Conservation (phyloP, 2,797 vertebrate species). For the Podargus strigoides region DNA sequence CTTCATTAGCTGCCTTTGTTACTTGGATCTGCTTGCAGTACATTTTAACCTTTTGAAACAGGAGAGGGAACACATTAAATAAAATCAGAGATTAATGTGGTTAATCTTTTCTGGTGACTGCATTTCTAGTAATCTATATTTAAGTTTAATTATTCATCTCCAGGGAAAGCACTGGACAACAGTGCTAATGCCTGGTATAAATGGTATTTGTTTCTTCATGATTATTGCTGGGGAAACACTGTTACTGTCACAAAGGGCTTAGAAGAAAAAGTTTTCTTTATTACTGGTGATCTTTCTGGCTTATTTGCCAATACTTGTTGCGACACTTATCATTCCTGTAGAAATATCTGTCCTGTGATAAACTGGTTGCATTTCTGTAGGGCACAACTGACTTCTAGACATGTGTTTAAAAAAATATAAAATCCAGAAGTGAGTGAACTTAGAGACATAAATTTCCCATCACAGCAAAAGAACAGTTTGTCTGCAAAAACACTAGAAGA, state of each 20-base stretch:
- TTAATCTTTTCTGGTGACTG: constrained; percentile 70
- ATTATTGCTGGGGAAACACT: neutral
- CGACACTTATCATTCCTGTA: neutral
- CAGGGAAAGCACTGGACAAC: neutral
- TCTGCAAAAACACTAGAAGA: neutral
- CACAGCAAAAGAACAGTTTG: neutral
- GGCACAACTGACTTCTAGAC: neutral
- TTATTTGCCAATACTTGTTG: neutral
- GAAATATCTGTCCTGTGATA: neutral
- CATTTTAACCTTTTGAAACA: neutral
- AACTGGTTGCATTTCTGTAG: neutral
- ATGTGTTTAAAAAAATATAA: neutral
- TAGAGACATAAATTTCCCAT: neutral
- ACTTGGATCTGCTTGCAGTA: neutral
- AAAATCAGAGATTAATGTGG: constrained; percentile 41
- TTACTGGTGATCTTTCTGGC: neutral
- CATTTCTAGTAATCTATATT: constrained; percentile 56
- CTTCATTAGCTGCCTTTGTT: neutral
- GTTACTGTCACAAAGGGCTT: neutral
- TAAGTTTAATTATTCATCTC: constrained; percentile 72
- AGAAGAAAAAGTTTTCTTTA: neutral
- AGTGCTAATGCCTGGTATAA: neutral
- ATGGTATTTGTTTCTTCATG: neutral
- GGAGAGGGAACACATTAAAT: neutral
- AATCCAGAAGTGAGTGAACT: neutral